Conservation (phyloP, 2,797 vertebrate genomes). For the Sciaenops ocellatus region DNA sequence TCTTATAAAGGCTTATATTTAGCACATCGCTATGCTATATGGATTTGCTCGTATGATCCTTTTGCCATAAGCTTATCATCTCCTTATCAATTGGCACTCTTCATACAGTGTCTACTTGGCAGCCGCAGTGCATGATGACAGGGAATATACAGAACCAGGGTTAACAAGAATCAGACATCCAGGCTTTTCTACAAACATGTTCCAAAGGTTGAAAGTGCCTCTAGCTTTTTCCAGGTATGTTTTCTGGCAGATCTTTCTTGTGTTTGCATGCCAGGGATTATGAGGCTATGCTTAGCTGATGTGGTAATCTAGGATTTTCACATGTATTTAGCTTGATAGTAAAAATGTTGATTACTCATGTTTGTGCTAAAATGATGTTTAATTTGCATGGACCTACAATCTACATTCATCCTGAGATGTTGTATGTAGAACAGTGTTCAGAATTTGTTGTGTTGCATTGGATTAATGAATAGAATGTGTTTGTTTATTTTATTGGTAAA, state of each 20-base stretch:
- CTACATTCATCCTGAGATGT: background rate
- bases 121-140: slow-evolving; percentile 14
- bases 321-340: background rate
- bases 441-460: background rate
- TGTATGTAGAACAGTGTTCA: background rate
- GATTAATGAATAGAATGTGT: background rate
- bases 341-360: background rate
- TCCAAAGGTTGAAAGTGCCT: slow-evolving; percentile 72
- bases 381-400: background rate
- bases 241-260: background rate
- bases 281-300: background rate
- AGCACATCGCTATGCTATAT: slow-evolving; percentile 47
- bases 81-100: slow-evolving; percentile 43
- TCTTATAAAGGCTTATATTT: slow-evolving; percentile 67
- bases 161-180: slow-evolving; percentile 24
- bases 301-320: background rate
- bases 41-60: slow-evolving; percentile 76
- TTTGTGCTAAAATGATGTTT: background rate
- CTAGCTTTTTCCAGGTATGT: slow-evolving; percentile 76
- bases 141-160: slow-evolving; percentile 21
- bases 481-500: background rate
- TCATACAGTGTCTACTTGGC: slow-evolving; percentile 34
- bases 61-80: slow-evolving; percentile 68
- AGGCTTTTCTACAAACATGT: slow-evolving; percentile 55
- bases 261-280: background rate